These are phyloP conservation scores for Aspidiotus rigidus DNA, from an alignment of 2,888 invertebrate species.

Conservation along the genomic window DNA sequence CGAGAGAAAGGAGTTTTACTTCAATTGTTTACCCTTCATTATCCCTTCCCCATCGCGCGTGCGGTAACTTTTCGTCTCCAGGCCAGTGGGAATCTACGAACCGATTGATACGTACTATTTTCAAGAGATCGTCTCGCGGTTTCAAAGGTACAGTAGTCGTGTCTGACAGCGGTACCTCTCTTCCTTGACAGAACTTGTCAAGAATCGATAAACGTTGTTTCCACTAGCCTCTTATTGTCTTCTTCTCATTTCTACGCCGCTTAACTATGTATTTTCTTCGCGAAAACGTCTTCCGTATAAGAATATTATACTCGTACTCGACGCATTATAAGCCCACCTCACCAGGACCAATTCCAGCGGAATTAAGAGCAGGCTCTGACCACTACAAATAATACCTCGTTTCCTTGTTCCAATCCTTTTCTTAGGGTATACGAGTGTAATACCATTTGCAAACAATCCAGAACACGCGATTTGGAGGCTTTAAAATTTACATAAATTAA, in stretches of 20 bases:
- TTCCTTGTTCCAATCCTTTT: background rate
- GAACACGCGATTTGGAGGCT: too few relatives aligned
- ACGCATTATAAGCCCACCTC: too few relatives aligned
- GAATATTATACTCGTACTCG: too few relatives aligned
- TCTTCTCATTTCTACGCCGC: background rate
- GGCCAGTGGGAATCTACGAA: conserved; percentile 33
- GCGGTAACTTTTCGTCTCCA: conserved; percentile 9
- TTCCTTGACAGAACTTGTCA: conserved; percentile 35
- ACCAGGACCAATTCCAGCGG: too few relatives aligned
- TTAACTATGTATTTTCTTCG: too few relatives aligned
- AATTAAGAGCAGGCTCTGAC: too few relatives aligned
- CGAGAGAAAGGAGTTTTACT: conserved; percentile 29
- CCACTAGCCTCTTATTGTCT: conserved; percentile 21
- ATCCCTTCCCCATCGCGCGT: conserved; percentile 23
- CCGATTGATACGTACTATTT: conserved; percentile 31
- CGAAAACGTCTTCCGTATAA: too few relatives aligned
- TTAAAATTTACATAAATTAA: too few relatives aligned
- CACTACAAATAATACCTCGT: too few relatives aligned
- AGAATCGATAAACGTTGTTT: conserved; percentile 37
- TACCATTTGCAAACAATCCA: conserved; percentile 1
- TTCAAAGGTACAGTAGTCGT: conserved; percentile 8
- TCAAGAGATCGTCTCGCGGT: conserved; percentile 28
- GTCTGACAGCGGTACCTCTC: conserved; percentile 20
- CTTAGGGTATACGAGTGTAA: conserved; percentile 9
- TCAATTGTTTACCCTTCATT: conserved; percentile 33